phyloP scores from a whole-genome alignment of 2,113 vertebrate genomes.

The Xiphophorus maculatus region DNA sequence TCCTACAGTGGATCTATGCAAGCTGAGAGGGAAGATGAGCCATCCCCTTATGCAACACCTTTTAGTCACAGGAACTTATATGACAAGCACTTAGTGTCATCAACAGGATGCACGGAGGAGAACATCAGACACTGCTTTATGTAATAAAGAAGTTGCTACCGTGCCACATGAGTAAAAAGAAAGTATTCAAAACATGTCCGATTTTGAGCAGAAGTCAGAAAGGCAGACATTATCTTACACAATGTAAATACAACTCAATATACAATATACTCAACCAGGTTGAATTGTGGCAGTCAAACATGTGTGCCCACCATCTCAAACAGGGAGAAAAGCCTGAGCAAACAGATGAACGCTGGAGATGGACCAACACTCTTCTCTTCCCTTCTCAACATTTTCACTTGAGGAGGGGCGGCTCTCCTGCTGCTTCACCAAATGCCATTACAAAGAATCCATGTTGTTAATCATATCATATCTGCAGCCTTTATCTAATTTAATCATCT shows the following conservation, averaged over 20 bases:
- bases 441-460: conserved; percentile 27
- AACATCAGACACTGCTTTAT: conserved; percentile 23
- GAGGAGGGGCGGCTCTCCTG: conserved; percentile 15
- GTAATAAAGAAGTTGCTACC: conserved; percentile 15
- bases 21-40: conserved; percentile 35
- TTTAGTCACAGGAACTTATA: conserved; percentile 11
- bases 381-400: conserved; percentile 31
- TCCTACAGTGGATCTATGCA: conserved; percentile 50
- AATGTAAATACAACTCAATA: conserved; percentile 20
- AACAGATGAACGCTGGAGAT: conserved; percentile 39
- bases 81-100: background rate
- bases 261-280: conserved; percentile 10
- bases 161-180: conserved; percentile 20
- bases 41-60: conserved; percentile 44
- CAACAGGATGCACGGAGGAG: background rate
- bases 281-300: conserved; percentile 27
- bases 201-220: conserved; percentile 8
- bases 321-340: conserved; percentile 45
- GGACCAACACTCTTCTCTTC: conserved; percentile 29
- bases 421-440: conserved; percentile 21
- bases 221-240: conserved; percentile 21
- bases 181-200: conserved; percentile 5
- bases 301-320: conserved; percentile 36
- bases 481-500: background rate
- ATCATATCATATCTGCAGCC: conserved; percentile 2